Conservation (phyloP, 2,113 vertebrate species). For the Rhipidura dahli region DNA sequence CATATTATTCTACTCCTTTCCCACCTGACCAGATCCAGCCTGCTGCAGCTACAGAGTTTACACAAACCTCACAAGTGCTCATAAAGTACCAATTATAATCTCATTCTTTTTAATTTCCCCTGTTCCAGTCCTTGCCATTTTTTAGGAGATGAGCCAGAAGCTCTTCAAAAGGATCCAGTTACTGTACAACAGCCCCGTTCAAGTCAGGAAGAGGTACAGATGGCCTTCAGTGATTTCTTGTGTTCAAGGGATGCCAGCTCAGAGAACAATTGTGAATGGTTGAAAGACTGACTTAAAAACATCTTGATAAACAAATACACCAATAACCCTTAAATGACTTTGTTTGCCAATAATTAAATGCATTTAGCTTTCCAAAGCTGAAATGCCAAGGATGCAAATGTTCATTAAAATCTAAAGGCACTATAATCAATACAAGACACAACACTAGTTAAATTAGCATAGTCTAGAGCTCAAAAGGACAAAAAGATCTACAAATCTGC, state of each 20-base stretch:
- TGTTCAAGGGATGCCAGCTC: neutral
- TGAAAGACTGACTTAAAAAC: conserved; percentile 15
- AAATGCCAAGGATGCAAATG: neutral
- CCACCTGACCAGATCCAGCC: neutral
- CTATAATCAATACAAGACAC: neutral
- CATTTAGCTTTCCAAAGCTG: neutral
- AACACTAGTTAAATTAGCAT: neutral
- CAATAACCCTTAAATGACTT: neutral
- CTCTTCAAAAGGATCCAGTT: conserved; percentile 6
- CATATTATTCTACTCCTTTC: neutral
- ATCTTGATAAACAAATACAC: conserved; percentile 32
- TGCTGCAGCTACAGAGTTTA: neutral
- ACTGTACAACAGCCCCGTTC: neutral
- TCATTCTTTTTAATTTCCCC: neutral
- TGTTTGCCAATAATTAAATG: neutral
- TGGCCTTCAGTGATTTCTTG: conserved; percentile 5
- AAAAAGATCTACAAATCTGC: neutral
- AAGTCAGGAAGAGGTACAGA: conserved; percentile 4
- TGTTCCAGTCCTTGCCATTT: neutral
- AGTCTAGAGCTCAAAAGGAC: neutral
- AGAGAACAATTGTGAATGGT: conserved; percentile 14
- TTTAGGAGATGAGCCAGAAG: neutral
- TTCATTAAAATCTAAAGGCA: conserved; percentile 3
- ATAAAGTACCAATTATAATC: neutral
- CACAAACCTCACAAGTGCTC: neutral